Conservation (phyloP, 2,888 invertebrate genomes). For the Melanophora roralis region DNA sequence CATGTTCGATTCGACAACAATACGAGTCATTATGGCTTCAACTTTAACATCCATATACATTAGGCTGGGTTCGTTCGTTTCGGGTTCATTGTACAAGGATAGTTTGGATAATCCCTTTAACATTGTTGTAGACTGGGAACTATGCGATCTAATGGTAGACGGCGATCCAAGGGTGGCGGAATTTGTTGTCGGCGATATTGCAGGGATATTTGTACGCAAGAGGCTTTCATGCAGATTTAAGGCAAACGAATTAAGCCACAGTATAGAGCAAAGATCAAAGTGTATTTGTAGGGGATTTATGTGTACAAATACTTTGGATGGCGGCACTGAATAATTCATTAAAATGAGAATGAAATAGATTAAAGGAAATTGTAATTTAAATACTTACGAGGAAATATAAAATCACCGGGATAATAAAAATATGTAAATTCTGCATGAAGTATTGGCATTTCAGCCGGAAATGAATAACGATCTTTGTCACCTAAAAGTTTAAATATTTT, state of each 20-base stretch:
- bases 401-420: slow-evolving; percentile 96
- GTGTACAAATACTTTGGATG: slow-evolving; percentile 94
- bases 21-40: slow-evolving; percentile 94
- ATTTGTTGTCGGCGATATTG: slow-evolving; percentile 60
- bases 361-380: neutral
- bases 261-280: slow-evolving; percentile 90
- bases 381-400: slow-evolving; percentile 88
- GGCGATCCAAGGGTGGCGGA: slow-evolving; percentile 57
- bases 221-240: slow-evolving; percentile 90
- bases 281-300: slow-evolving; percentile 92
- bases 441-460: slow-evolving; percentile 93
- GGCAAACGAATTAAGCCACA: slow-evolving; percentile 96
- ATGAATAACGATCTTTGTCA: slow-evolving; percentile 85
- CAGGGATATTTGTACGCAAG: slow-evolving; percentile 78
- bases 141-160: slow-evolving; percentile 51
- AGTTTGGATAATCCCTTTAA: slow-evolving; percentile 56
- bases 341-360: slow-evolving; percentile 30
- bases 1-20: slow-evolving; percentile 82
- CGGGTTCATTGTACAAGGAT: slow-evolving; percentile 62
- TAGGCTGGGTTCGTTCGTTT: slow-evolving; percentile 71
- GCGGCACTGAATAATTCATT: slow-evolving; percentile 86
- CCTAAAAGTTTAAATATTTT: slow-evolving; percentile 77
- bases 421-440: slow-evolving; percentile 97
- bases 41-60: slow-evolving; percentile 90
- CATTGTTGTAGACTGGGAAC: slow-evolving; percentile 52